A percentile compares a stretch with the other conserved stretches of the same genome.
These are phyloP conservation scores for Stylophora pistillata DNA, from an alignment of 64 coral and sea anemone genomes.

Conservation along the genomic window DNA sequence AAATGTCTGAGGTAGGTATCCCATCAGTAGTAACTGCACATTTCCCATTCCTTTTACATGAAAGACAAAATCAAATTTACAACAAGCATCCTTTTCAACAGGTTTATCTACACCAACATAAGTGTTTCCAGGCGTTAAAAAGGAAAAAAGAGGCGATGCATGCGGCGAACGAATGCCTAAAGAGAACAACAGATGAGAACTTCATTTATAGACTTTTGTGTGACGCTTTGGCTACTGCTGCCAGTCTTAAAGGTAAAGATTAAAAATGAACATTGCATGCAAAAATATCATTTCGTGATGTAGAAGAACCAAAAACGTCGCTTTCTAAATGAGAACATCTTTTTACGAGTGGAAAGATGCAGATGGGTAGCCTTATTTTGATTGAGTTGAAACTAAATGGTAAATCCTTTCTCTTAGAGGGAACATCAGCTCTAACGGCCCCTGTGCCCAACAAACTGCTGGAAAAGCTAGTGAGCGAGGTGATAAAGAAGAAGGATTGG, in stretches of 20 bases:
- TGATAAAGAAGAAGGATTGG: slow-evolving; percentile 63
- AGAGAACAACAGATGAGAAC: not conserved
- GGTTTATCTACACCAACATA: not conserved
- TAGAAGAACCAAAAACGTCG: no score
- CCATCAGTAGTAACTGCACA: not conserved
- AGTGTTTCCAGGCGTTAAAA: not conserved
- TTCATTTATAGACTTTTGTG: not conserved
- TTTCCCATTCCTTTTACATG: not conserved
- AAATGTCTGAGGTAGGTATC: slow-evolving; percentile 5
- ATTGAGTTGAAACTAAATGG: not conserved
- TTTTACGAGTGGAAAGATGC: no score
- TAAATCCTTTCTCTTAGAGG: slow-evolving; percentile 12
- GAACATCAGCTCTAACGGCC: slow-evolving; percentile 44
- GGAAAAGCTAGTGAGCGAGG: not conserved
- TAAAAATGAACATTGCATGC: not conserved
- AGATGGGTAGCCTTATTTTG: no score
- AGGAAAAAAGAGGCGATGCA: not conserved
- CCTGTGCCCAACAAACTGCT: slow-evolving; percentile 31
- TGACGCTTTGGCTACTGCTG: not conserved
- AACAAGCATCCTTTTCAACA: not conserved
- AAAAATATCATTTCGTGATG: no score
- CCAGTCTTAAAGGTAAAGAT: slow-evolving; percentile 5
- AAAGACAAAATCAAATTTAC: not conserved
- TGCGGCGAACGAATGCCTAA: slow-evolving; percentile 1
- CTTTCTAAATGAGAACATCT: no score